Percentiles rank a stretch among this genome's conserved stretches.
phyloP scores from a whole-genome alignment of 2,888 invertebrate species.

The Drosophila nr. medialis region DNA sequence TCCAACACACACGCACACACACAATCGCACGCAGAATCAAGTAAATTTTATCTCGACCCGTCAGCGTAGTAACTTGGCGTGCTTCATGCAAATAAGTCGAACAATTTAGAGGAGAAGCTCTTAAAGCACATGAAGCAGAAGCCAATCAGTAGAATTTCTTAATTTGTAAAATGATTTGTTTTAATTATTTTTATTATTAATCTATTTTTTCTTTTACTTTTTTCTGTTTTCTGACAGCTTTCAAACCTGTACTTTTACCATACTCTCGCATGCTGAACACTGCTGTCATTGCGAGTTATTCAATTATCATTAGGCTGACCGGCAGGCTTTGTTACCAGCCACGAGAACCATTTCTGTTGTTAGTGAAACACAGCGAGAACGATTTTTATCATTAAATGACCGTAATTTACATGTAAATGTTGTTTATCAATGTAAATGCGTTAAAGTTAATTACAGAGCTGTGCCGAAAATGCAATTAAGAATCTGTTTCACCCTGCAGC shows the following conservation, averaged over 20 bases:
- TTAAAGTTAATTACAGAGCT: conserved; percentile 74
- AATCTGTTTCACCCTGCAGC: conserved; percentile 73
- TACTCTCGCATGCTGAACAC: conserved; percentile 13
- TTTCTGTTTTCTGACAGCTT: background rate
- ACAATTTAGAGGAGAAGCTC: conserved; percentile 34
- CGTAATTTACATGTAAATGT: conserved; percentile 79
- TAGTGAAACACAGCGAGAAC: conserved; percentile 16
- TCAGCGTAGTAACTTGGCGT: conserved; percentile 56
- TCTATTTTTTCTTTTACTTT: background rate
- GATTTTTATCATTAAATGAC: conserved; percentile 72
- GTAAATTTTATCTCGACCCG: conserved; percentile 67
- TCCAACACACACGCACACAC: conserved; percentile 16
- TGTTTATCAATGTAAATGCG: conserved; percentile 79
- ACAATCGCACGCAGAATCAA: conserved; percentile 68
- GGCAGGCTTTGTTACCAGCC: conserved; percentile 43
- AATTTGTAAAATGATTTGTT: background rate
- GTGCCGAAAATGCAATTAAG: conserved; percentile 70
- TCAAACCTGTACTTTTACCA: background rate
- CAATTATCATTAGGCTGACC: conserved; percentile 54
- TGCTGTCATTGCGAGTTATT: conserved; percentile 49
- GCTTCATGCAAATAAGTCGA: conserved; percentile 73
- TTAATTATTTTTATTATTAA: background rate
- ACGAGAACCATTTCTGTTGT: conserved; percentile 49
- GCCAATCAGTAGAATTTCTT: background rate
- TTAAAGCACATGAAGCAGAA: background rate